Evolutionary conservation across 1,140 invertebrate genomes (phyloP).

Genomic region (Lethrus apterus): DNA sequence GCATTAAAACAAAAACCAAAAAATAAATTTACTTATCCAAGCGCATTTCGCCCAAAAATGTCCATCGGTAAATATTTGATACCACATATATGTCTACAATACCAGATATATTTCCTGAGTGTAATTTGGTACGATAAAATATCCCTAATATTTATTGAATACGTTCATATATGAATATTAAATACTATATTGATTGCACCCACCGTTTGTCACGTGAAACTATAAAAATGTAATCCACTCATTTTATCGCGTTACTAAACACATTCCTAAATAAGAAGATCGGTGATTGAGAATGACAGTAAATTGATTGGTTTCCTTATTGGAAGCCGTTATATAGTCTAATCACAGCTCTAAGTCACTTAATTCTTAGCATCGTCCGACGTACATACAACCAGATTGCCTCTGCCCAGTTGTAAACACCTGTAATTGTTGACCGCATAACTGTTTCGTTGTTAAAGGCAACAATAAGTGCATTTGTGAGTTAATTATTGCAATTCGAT

Average conservation of each 20-base stretch:
- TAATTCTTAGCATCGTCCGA: no score
- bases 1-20: no score
- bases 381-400: no score
- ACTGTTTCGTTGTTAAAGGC: neutral
- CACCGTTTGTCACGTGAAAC: no score
- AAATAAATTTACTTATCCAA: no score
- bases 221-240: neutral
- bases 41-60: neutral
- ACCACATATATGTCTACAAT: neutral
- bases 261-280: neutral
- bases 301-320: constrained; percentile 4
- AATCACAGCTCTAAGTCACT: neutral
- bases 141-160: no score
- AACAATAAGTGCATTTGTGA: neutral
- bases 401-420: neutral
- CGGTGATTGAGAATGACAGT: neutral
- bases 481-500: neutral
- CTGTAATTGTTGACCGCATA: neutral
- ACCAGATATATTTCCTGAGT: neutral
- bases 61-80: neutral
- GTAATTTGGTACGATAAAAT: no score
- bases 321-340: neutral
- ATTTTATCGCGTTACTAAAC: no score
- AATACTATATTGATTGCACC: no score
- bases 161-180: no score